Percentiles rank a stretch among this genome's conserved stretches.
phyloP scores from a whole-genome alignment of 2,797 vertebrate species.

The Craterocephalus amniculus region DNA sequence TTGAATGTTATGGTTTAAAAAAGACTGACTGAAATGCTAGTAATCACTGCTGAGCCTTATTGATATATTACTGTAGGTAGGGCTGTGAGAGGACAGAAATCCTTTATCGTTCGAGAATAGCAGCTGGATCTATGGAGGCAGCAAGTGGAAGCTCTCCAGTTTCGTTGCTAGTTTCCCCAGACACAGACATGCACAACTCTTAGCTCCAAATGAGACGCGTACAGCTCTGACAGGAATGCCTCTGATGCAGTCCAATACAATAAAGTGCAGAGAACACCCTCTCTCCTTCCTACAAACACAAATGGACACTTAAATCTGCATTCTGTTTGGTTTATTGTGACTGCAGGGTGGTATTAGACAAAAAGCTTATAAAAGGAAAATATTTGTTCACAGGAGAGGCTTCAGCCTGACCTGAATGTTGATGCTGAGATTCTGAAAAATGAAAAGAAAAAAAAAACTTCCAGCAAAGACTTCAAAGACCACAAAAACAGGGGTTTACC shows the following conservation, averaged over 20 bases:
- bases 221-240: conserved; percentile 23
- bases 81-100: conserved; percentile 17
- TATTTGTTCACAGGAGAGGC: conserved; percentile 11
- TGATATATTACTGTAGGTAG: background rate
- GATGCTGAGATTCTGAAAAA: conserved; percentile 2
- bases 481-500: background rate
- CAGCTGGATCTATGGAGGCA: conserved; percentile 34
- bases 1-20: background rate
- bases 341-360: conserved; percentile 1
- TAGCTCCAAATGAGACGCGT: conserved; percentile 41
- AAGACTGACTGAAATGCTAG: background rate
- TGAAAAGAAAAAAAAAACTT: conserved; percentile 1
- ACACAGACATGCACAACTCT: conserved; percentile 54
- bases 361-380: conserved; percentile 23
- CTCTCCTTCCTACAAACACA: conserved; percentile 3
- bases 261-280: conserved; percentile 14
- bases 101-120: conserved; percentile 44
- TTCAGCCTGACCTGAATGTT: conserved; percentile 29
- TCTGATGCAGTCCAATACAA: conserved; percentile 20
- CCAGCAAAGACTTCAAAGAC: conserved; percentile 8
- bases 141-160: conserved; percentile 56
- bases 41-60: background rate
- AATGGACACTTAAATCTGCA: conserved; percentile 22
- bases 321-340: conserved; percentile 1
- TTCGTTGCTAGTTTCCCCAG: conserved; percentile 48